Percentiles rank a stretch among this genome's conserved stretches.
phyloP scores from a whole-genome alignment of 2,888 invertebrate species.

The Morpho helenor region DNA sequence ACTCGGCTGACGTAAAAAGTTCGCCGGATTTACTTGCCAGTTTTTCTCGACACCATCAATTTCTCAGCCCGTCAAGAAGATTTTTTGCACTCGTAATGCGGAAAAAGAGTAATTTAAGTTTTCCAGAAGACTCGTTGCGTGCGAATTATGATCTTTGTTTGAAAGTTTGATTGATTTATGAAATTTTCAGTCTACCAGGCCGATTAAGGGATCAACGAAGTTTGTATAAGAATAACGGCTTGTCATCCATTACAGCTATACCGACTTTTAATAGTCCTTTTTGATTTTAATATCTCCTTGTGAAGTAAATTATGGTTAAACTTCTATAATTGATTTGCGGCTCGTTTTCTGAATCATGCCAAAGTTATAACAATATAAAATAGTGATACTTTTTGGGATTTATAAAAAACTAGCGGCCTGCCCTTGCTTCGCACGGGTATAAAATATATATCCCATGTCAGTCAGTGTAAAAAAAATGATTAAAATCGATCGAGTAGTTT shows the following conservation, averaged over 20 bases:
- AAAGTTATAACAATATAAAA: too few species aligned
- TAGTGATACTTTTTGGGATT: too few species aligned
- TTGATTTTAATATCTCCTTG: neutral
- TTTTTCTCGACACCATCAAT: constrained; percentile 73
- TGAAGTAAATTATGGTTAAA: too few species aligned
- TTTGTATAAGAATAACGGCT: constrained; percentile 12
- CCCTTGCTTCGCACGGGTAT: too few species aligned
- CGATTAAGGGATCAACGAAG: constrained; percentile 41
- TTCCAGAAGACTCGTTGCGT: constrained; percentile 67
- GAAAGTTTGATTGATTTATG: constrained; percentile 77
- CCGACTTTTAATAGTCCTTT: constrained; percentile 12
- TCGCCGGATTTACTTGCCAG: constrained; percentile 59
- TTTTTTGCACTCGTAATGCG: constrained; percentile 77
- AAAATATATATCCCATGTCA: too few species aligned
- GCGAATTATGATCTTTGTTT: constrained; percentile 75
- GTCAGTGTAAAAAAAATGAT: too few species aligned
- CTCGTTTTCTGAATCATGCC: too few species aligned
- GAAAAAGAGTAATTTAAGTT: constrained; percentile 79
- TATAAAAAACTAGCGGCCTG: too few species aligned
- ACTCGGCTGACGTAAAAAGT: constrained; percentile 76
- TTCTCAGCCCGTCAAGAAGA: constrained; percentile 77
- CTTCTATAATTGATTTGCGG: too few species aligned
- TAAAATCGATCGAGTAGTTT: too few species aligned
- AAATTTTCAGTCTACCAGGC: constrained; percentile 45
- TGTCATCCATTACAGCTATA: constrained; percentile 12